Evolutionary conservation across 2,888 invertebrate species (phyloP).

Genomic region (Ectropis crepuscularia): DNA sequence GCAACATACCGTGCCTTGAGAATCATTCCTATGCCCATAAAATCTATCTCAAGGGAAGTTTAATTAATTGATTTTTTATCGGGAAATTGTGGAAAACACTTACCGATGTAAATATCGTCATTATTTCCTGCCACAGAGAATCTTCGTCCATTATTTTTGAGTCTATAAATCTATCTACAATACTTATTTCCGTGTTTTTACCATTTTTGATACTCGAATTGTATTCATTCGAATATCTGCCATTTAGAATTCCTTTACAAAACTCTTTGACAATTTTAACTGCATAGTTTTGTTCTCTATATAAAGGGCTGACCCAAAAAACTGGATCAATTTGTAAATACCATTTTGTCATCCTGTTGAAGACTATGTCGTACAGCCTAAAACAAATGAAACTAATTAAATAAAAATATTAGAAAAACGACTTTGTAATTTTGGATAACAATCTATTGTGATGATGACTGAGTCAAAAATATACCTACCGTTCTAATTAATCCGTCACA

Average conservation of each 20-base stretch:
- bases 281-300: slow-evolving; percentile 21
- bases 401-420: not conserved
- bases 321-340: slow-evolving; percentile 65
- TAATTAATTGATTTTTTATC: too few relatives aligned
- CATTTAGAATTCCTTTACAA: slow-evolving; percentile 6
- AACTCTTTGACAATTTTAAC: slow-evolving; percentile 10
- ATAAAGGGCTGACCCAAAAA: slow-evolving; percentile 55
- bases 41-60: too few relatives aligned
- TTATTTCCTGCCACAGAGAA: slow-evolving; percentile 60
- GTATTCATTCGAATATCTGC: not conserved
- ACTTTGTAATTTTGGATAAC: not conserved
- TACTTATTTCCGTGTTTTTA: slow-evolving; percentile 3
- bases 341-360: slow-evolving; percentile 71
- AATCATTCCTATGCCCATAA: too few relatives aligned
- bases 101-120: slow-evolving; percentile 71
- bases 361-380: slow-evolving; percentile 62
- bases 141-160: slow-evolving; percentile 55
- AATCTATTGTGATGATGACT: too few relatives aligned
- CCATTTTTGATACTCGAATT: not conserved
- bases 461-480: too few relatives aligned
- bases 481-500: too few relatives aligned
- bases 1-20: too few relatives aligned
- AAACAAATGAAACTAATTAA: slow-evolving; percentile 21
- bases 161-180: slow-evolving; percentile 5
- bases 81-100: slow-evolving; percentile 35